A percentile compares a stretch with the other conserved stretches of the same genome.
Conservation (phyloP, 53 echinoderm and acorn worm genomes). For the Echinometra lucunter region DNA sequence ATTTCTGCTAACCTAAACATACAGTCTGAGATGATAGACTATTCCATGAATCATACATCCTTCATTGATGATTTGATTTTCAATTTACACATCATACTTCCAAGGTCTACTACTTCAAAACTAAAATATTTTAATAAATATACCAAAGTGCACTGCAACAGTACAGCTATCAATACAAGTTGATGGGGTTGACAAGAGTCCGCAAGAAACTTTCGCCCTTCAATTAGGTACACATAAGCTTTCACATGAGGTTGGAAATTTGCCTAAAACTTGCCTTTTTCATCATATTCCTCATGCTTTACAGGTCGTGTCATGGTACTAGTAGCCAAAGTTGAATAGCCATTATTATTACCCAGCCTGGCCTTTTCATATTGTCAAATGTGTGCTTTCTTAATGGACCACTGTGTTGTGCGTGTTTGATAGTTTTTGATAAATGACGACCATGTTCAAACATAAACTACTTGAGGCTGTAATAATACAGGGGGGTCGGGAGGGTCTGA, state of each 20-base stretch:
- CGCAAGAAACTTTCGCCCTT: neutral
- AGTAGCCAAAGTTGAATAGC: neutral
- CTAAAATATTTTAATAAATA: neutral
- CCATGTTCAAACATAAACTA: slow-evolving; percentile 63
- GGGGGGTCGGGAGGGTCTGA: neutral
- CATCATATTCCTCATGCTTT: neutral
- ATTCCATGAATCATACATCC: neutral
- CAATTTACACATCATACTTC: neutral
- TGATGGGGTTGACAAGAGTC: neutral
- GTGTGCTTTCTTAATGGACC: slow-evolving; percentile 58
- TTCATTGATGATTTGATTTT: slow-evolving; percentile 24
- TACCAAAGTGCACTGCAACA: neutral
- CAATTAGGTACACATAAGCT: neutral
- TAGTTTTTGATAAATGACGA: slow-evolving; percentile 38
- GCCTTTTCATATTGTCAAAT: slow-evolving; percentile 3
- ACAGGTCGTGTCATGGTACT: neutral
- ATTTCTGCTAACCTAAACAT: neutral
- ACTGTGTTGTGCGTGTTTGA: slow-evolving; percentile 5
- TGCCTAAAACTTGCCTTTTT: slow-evolving; percentile 30
- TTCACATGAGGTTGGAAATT: neutral
- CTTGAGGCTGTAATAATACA: slow-evolving; percentile 42
- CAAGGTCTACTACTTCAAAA: slow-evolving; percentile 15
- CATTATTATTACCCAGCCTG: neutral
- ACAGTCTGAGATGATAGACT: neutral
- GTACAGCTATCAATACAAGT: neutral